phyloP scores from a whole-genome alignment of 1,140 invertebrate genomes.

The Zaprionus taronus region DNA sequence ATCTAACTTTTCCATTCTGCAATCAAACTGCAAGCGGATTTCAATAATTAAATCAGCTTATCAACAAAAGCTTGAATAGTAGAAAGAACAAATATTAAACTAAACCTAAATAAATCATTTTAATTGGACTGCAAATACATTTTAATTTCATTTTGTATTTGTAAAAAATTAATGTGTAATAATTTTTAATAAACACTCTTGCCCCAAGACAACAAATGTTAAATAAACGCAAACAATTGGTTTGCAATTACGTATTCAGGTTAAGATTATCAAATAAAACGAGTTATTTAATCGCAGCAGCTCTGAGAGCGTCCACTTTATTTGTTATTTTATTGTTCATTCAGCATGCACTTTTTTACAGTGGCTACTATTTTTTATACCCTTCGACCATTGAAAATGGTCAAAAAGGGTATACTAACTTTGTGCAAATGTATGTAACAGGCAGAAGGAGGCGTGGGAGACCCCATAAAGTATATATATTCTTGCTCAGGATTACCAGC shows the following conservation, averaged over 20 bases:
- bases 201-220: neutral
- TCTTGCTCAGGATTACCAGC: no score
- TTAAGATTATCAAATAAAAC: constrained; percentile 7
- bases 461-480: no score
- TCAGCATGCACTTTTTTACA: neutral
- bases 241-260: neutral
- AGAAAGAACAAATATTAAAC: neutral
- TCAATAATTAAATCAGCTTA: neutral
- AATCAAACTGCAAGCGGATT: neutral
- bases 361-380: no score
- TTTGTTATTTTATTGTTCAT: no score
- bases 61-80: neutral
- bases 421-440: no score
- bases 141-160: neutral
- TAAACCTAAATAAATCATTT: constrained; percentile 6
- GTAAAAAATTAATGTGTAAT: neutral
- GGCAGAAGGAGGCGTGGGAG: no score
- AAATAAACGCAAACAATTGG: neutral
- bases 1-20: neutral
- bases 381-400: no score
- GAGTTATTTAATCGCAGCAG: neutral
- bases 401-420: no score
- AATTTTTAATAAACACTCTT: neutral
- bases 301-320: neutral
- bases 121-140: constrained; percentile 2